Evolutionary conservation across 2,113 vertebrate species (phyloP), one percentile per base, ranked within the genome.

Genomic region (Calyptomena viridis): DNA sequence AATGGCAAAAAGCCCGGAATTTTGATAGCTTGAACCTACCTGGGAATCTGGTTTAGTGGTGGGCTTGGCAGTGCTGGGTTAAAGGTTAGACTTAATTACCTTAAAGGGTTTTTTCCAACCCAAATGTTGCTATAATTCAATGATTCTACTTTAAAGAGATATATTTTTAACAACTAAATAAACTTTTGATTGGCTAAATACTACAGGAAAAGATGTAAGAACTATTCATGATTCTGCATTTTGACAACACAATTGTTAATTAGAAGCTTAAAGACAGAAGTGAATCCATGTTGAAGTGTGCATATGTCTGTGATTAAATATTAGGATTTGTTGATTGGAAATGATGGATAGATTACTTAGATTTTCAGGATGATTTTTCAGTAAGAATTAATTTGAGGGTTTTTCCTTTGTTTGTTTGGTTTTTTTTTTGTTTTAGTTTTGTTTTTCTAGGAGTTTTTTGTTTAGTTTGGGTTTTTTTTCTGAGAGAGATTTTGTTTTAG

Each of bases 291-390:
- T 89, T 87, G 62, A 95, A 94, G 18, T 69, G 42, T 91, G 87
- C 95, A 87, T 93, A 55, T 79, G 50, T 23, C 53, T 79, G 59
- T 95, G 89, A 95, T 96, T 96, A 95, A 96, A 91, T 85, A 39
- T 80, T 94, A 90, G n/a, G 24, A 76, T 95, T 94, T 95, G 63
- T 87, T 97, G 91, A 95, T 94, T 93, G 81, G 67, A 93, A 95
- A 83, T 90, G 84, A 95, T 80, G 94, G 93, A 93, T 67, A 83
- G 39, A 19, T 71, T 91, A 67, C 50, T 89, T 87, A 83, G 75
- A 67, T 87, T 87, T 90, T 87, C 78, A 93, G 39, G 24, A 46
- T 77, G 35, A 76, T 82, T 93, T 93, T 50, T 56, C n/a, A 82
- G 66, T 84, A 82, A 75, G 31, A 60, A 66, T 94, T 68, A 89